These are phyloP conservation scores for Rhinoraja longicauda DNA, from an alignment of 2,797 vertebrate species.

Conservation along the genomic window DNA sequence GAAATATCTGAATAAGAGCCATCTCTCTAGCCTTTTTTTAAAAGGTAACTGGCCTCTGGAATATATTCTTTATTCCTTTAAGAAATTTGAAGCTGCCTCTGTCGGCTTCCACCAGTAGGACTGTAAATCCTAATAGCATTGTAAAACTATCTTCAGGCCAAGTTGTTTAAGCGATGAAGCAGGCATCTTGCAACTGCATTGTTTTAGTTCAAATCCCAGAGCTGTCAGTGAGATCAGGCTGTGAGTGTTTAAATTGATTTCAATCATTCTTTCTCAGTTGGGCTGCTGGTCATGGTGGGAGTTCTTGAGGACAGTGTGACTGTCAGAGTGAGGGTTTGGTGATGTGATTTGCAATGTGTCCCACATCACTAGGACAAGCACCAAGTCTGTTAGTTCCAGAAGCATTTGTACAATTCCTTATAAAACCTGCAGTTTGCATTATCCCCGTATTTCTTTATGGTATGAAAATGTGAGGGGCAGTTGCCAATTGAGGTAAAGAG, in stretches of 20 bases:
- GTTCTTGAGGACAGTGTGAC: neutral
- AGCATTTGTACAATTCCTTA: neutral
- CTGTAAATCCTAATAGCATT: conserved; percentile 21
- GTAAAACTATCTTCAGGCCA: conserved; percentile 26
- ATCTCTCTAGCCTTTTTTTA: neutral
- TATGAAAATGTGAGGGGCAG: neutral
- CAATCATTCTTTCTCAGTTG: neutral
- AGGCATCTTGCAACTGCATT: neutral
- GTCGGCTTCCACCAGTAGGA: neutral
- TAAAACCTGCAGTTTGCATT: neutral
- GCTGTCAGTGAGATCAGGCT: neutral
- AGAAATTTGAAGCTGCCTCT: neutral
- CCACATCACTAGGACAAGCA: neutral
- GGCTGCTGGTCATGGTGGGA: neutral
- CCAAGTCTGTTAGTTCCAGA: neutral
- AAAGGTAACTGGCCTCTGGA: neutral
- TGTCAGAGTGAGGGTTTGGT: neutral
- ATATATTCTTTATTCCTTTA: neutral
- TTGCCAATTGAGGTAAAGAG: neutral
- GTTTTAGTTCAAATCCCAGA: neutral
- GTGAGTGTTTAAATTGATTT: neutral
- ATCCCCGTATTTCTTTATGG: neutral
- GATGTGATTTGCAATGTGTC: neutral
- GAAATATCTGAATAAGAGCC: neutral
- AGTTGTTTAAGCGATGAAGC: conserved; percentile 22